phyloP scores from a whole-genome alignment of 2,888 invertebrate genomes.

The Germaria angustata region DNA sequence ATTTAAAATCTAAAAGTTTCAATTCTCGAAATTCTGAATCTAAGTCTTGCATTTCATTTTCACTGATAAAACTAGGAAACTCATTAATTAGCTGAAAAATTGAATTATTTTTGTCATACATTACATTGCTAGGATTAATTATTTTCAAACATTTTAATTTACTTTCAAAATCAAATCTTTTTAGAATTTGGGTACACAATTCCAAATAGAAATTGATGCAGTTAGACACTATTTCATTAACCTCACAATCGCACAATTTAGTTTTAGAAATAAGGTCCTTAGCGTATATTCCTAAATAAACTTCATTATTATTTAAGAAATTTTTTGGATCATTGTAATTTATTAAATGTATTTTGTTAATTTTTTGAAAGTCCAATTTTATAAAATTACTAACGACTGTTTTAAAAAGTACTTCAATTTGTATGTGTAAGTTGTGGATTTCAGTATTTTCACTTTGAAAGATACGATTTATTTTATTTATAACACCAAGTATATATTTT shows the following conservation, averaged over 20 bases:
- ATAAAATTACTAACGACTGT: not conserved
- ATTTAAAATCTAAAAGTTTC: not conserved
- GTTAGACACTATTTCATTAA: not conserved
- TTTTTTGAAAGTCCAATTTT: not conserved
- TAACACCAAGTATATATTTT: not conserved
- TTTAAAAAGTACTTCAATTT: not conserved
- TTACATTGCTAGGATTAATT: not conserved
- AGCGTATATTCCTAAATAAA: not conserved
- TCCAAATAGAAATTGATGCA: not conserved
- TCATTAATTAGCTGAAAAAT: not conserved
- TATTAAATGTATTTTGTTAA: not conserved
- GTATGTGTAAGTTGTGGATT: not conserved
- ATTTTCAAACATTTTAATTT: not conserved
- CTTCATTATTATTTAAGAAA: not conserved
- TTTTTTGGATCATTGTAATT: not conserved
- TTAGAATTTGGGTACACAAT: not conserved
- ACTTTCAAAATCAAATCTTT: not conserved
- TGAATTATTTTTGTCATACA: not conserved
- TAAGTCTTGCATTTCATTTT: not conserved
- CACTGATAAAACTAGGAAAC: not conserved
- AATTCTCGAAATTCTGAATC: conserved; percentile 8
- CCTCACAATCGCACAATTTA: not conserved
- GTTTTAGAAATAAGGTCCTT: not conserved
- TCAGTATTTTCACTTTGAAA: not conserved
- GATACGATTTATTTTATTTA: not conserved